Percentiles rank a stretch among this genome's conserved stretches.
These are phyloP conservation scores for Cygnus buccinator DNA, from an alignment of 2,113 vertebrate genomes.

Conservation along the genomic window DNA sequence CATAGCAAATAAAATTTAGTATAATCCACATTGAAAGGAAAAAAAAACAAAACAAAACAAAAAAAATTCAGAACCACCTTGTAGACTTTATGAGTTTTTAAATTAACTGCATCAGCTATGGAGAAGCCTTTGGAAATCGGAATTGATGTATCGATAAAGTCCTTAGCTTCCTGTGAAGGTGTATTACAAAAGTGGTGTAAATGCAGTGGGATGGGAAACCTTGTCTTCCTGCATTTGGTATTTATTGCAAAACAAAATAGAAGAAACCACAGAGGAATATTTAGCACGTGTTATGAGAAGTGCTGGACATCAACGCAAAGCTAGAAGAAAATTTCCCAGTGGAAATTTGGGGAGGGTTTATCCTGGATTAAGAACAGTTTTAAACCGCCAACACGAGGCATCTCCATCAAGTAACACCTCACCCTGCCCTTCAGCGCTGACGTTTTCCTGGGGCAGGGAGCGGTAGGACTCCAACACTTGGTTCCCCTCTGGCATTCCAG, in stretches of 20 bases:
- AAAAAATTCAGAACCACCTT: not conserved
- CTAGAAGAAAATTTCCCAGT: not conserved
- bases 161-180: not conserved
- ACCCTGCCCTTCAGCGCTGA: not conserved
- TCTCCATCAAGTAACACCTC: not conserved
- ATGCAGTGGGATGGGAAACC: not conserved
- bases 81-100: not conserved
- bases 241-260: not conserved
- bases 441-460: not conserved
- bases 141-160: not conserved
- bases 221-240: not conserved
- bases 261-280: not conserved
- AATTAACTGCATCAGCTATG: not conserved
- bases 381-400: too few species aligned
- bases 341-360: not conserved
- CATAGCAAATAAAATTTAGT: not conserved
- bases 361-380: not conserved
- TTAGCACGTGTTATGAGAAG: not conserved
- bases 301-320: not conserved
- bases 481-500: rapidly evolving
- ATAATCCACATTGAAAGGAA: not conserved
- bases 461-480: not conserved
- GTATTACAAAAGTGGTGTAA: not conserved
- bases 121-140: not conserved
- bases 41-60: not conserved